Conservation (phyloP, 2,113 vertebrate genomes). For the Eretmochelys imbricata region DNA sequence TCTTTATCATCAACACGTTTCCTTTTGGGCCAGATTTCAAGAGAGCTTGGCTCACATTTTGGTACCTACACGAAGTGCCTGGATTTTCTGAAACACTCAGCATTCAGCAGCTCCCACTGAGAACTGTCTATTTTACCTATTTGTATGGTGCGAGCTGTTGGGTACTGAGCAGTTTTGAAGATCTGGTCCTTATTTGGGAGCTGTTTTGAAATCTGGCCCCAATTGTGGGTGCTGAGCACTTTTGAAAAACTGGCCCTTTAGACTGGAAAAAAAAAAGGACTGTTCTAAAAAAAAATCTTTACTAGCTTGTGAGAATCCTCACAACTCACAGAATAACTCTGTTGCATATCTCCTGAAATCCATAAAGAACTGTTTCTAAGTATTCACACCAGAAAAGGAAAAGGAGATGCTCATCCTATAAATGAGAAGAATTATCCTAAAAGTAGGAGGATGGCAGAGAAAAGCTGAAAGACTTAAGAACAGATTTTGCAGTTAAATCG, state of each 20-base stretch:
- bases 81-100: neutral
- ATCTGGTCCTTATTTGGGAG: neutral
- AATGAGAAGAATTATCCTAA: neutral
- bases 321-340: neutral
- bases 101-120: neutral
- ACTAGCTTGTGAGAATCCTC: neutral
- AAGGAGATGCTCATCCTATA: neutral
- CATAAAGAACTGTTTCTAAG: neutral
- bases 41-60: fast-evolving
- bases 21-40: neutral
- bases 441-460: neutral
- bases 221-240: neutral
- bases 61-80: neutral
- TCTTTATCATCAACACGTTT: neutral
- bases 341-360: neutral
- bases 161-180: neutral
- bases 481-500: neutral
- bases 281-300: neutral
- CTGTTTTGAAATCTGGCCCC: neutral
- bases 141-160: neutral
- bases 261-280: neutral
- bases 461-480: neutral
- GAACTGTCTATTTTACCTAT: neutral
- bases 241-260: neutral
- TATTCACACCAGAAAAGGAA: neutral